Evolutionary conservation across 2,888 invertebrate genomes (phyloP).

Genomic region (Volucella zonaria): DNA sequence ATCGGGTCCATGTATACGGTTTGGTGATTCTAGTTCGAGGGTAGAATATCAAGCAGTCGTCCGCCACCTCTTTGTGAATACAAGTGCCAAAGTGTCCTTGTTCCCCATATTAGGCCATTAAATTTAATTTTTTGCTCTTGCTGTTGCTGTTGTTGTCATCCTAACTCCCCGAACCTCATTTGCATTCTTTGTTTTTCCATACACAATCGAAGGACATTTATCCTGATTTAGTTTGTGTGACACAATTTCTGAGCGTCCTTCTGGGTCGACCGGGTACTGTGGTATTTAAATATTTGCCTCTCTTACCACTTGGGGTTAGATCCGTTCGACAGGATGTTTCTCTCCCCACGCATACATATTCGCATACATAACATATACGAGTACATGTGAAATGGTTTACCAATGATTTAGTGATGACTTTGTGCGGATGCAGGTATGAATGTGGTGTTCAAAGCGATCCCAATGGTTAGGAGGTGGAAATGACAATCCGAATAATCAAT

Average conservation of each 20-base stretch:
- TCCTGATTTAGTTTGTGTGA: slow-evolving; percentile 61
- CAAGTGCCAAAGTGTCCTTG: slow-evolving; percentile 49
- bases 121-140: slow-evolving; percentile 37
- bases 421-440: slow-evolving; percentile 54
- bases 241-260: slow-evolving; percentile 62
- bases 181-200: slow-evolving; percentile 17
- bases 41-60: slow-evolving; percentile 47
- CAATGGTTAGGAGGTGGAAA: slow-evolving; percentile 20
- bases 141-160: slow-evolving; percentile 8
- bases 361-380: background rate
- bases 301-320: slow-evolving; percentile 34
- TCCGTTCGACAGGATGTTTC: slow-evolving; percentile 55
- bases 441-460: slow-evolving; percentile 48
- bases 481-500: slow-evolving; percentile 7
- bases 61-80: background rate
- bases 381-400: slow-evolving; percentile 8
- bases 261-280: slow-evolving; percentile 37
- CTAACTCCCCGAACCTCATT: background rate
- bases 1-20: slow-evolving; percentile 3
- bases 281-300: slow-evolving; percentile 65
- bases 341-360: slow-evolving; percentile 18
- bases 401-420: slow-evolving; percentile 70
- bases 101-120: slow-evolving; percentile 58
- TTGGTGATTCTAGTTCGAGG: slow-evolving; percentile 36
- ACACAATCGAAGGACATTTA: slow-evolving; percentile 64